A percentile compares a stretch with the other conserved stretches of the same genome.
Evolutionary conservation across 2,113 vertebrate species (phyloP).

Genomic region (Sapajus apella): DNA sequence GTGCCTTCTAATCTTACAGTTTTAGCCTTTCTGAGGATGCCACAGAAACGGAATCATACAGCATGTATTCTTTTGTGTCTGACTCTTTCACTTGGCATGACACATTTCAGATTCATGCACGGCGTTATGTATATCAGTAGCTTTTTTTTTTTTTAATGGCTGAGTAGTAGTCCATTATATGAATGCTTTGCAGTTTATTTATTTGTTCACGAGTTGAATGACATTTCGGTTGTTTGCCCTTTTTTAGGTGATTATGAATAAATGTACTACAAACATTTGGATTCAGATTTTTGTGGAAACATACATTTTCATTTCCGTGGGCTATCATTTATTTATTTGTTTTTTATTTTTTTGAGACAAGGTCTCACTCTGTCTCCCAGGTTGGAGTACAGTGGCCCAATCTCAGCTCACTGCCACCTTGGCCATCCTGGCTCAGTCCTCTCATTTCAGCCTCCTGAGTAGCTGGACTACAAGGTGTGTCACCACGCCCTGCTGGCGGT

Average conservation of each 20-base stretch:
- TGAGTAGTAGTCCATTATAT: rapidly evolving
- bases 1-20: no score
- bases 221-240: neutral
- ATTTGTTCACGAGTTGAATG: neutral
- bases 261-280: neutral
- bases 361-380: no score
- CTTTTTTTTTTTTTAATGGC: neutral
- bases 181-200: neutral
- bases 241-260: neutral
- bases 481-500: no score
- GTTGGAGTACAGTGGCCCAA: no score
- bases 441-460: no score
- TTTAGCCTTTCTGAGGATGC: neutral
- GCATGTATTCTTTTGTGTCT: neutral
- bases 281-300: neutral
- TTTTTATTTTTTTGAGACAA: no score
- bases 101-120: neutral
- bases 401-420: no score
- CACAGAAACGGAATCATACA: neutral
- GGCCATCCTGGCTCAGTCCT: no score
- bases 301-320: neutral
- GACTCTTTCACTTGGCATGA: neutral
- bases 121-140: rapidly evolving
- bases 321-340: no score
- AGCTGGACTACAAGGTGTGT: no score